Percentiles rank a stretch among this genome's conserved stretches.
Evolutionary conservation across 1,140 invertebrate species (phyloP).

Genomic region (Campoletis sonorensis): DNA sequence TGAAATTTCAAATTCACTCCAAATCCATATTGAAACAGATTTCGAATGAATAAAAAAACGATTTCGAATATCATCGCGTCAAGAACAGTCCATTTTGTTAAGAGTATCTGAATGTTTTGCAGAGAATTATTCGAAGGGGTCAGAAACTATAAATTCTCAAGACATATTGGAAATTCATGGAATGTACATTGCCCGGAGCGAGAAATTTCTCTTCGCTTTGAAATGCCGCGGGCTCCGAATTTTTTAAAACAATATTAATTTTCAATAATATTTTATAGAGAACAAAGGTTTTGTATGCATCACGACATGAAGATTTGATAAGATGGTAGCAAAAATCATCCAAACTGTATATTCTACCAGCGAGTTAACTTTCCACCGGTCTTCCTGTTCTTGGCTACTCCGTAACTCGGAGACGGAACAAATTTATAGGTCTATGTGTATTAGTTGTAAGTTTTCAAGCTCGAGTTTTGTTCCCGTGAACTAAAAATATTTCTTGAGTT

Average conservation of each 20-base stretch:
- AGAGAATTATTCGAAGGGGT: too few relatives aligned
- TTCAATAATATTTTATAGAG: neutral
- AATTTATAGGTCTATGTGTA: conserved; percentile 5
- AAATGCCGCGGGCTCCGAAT: neutral
- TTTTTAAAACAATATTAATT: neutral
- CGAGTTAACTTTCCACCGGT: neutral
- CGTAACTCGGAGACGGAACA: neutral
- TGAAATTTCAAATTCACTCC: too few relatives aligned
- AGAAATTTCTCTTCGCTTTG: neutral
- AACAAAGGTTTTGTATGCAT: neutral
- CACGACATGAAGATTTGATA: neutral
- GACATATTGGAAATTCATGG: neutral
- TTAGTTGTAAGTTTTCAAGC: neutral
- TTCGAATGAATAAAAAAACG: too few relatives aligned
- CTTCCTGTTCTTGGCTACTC: neutral
- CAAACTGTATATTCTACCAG: conserved; percentile 7
- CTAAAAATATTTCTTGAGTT: neutral
- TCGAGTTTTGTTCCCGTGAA: neutral
- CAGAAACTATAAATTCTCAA: neutral
- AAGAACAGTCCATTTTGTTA: too few relatives aligned
- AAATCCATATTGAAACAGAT: too few relatives aligned
- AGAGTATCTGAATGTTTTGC: too few relatives aligned
- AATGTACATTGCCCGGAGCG: neutral
- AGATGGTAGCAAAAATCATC: neutral
- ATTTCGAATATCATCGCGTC: too few relatives aligned